These are phyloP conservation scores for Nematostella vectensis DNA, from an alignment of 92 coral and sea anemone genomes.

Conservation along the genomic window DNA sequence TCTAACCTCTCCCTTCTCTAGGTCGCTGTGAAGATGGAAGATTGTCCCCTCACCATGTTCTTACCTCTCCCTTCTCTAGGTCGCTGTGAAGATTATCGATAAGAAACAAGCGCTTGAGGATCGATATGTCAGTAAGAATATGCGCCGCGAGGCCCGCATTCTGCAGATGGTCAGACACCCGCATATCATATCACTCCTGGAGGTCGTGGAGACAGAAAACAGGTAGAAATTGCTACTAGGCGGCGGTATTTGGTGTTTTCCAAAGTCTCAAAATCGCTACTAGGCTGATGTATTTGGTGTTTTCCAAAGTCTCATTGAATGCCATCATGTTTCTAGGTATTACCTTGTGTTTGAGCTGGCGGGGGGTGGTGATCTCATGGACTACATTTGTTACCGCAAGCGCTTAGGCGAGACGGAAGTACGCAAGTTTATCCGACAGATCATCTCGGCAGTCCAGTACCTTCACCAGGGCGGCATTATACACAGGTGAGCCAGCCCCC, in stretches of 20 bases:
- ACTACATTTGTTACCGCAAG: conserved; percentile 92
- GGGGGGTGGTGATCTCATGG: conserved; percentile 96
- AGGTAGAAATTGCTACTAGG: too few relatives aligned
- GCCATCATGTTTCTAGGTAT: too few relatives aligned
- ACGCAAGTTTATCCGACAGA: conserved; percentile 87
- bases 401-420: conserved; percentile 91
- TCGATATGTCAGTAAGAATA: conserved; percentile 88
- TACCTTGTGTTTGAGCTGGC: conserved; percentile 89
- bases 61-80: conserved; percentile 25
- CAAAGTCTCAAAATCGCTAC: too few relatives aligned
- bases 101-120: conserved; percentile 93
- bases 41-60: too few relatives aligned
- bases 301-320: too few relatives aligned
- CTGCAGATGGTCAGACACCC: conserved; percentile 96
- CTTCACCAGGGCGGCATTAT: conserved; percentile 91
- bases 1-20: too few relatives aligned
- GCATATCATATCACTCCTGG: conserved; percentile 78
- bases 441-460: conserved; percentile 88
- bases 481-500: conserved; percentile 58
- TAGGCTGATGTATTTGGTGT: too few relatives aligned
- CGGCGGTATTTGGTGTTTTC: neutral
- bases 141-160: conserved; percentile 97
- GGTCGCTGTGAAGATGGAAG: too few relatives aligned
- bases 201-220: conserved; percentile 91
- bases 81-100: conserved; percentile 93